These are phyloP conservation scores for Holotrichia oblita DNA, from an alignment of 1,140 invertebrate genomes.

Conservation along the genomic window DNA sequence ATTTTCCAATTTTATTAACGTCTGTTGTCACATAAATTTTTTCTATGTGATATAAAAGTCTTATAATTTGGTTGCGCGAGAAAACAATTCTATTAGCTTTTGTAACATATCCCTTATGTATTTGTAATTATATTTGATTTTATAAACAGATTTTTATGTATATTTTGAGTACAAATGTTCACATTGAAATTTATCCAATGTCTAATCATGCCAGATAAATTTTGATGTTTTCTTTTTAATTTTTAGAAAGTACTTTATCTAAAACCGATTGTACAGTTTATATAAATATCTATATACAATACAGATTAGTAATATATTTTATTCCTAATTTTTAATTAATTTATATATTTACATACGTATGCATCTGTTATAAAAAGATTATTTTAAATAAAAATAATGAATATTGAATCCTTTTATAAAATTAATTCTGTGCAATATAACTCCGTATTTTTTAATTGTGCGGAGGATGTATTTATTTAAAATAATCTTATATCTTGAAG, in stretches of 20 bases:
- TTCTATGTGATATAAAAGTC: background rate
- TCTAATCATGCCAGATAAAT: conserved; percentile 31
- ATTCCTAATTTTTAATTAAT: conserved; percentile 36
- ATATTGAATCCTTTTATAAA: background rate
- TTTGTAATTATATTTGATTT: conserved; percentile 20
- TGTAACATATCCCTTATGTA: background rate
- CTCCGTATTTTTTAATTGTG: too few species aligned
- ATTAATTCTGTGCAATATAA: conserved; percentile 11
- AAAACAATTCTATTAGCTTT: background rate
- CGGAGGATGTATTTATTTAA: background rate
- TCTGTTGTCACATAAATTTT: background rate
- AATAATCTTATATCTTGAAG: background rate
- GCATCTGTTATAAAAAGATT: background rate
- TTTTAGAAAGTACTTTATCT: conserved; percentile 43
- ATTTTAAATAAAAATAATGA: background rate
- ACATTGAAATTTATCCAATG: conserved; percentile 37
- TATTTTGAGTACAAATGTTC: conserved; percentile 36
- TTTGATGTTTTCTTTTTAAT: conserved; percentile 8
- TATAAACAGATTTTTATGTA: conserved; percentile 25
- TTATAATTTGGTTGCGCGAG: background rate
- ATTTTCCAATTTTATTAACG: too few species aligned
- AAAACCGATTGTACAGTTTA: conserved; percentile 38
- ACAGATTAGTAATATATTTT: conserved; percentile 46
- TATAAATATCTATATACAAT: conserved; percentile 36
- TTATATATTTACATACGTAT: conserved; percentile 36